Evolutionary conservation across 1,140 invertebrate genomes (phyloP), one percentile per base, ranked within the genome.

Genomic region (Philotrypesis tridentata): DNA sequence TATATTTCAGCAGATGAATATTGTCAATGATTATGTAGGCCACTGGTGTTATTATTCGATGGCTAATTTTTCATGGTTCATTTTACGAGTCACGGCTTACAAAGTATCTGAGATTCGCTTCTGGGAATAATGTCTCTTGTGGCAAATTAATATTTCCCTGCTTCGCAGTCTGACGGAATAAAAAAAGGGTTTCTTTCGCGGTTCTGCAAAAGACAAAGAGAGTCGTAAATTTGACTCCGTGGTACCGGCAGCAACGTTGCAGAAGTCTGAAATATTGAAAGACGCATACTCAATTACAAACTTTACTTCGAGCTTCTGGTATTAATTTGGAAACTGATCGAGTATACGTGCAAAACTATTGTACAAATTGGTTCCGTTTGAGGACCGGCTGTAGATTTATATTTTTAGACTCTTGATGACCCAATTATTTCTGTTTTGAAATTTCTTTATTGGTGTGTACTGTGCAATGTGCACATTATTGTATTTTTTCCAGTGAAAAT

Each of bases 91-190:
- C 14, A n/a, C 9, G 55, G 25, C 23, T 21, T 31, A 21, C 29
- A 48, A 27, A 23, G 61, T 7, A n/a, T n/a, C n/a, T n/a, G n/a
- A n/a, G n/a, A n/a, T 14, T n/a, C 25, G 43, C 23, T 71, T 70
- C 43, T 33, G 21, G n/a, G 31, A 73, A 73, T 29, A 63, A 65
- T 12, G 55, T 65, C 40, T 43, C 23, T 65, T 14, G n/a, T 65
- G 55, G 37, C 14, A 79, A 79, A 71, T 79, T 73, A 63, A 73
- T 80, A 80, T 61, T 73, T 80, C 14, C 40, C 33, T 29, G 70
- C n/a, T 27, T 65, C 23, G 8, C 1, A 11, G 12, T 11, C 40
- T 43, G 31, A n/a, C 48, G 48, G 31, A 31, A 74, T 29, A 31
- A 72, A 72, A 60, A 33, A 60, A 61, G 70, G 17, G n/a, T 14